A percentile compares a stretch with the other conserved stretches of the same genome.
Evolutionary conservation across 2,888 invertebrate genomes (phyloP).

Genomic region (Platynereis dumerilii): DNA sequence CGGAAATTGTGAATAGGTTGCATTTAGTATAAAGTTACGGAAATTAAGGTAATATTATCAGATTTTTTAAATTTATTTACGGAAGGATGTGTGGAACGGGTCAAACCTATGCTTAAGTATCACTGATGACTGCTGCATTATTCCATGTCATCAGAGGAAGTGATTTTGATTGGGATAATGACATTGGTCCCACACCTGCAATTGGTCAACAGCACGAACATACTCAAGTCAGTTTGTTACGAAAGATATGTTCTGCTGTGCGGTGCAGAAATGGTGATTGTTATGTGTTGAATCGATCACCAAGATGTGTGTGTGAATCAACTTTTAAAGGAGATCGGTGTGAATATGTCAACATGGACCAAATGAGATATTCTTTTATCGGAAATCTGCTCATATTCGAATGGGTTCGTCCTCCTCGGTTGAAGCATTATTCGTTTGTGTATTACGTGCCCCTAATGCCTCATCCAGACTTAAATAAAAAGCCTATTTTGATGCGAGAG

Average conservation of each 20-base stretch:
- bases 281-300: constrained; percentile 9
- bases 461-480: constrained; percentile 18
- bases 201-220: neutral
- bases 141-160: neutral
- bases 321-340: constrained; percentile 26
- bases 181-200: no score
- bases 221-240: constrained; percentile 9
- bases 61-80: no score
- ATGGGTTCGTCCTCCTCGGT: constrained; percentile 32
- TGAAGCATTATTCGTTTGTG: constrained; percentile 33
- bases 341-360: constrained; percentile 26
- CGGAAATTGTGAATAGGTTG: no score
- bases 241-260: constrained; percentile 9
- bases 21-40: no score
- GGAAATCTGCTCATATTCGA: constrained; percentile 33
- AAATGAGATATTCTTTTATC: constrained; percentile 18
- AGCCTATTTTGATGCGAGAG: constrained; percentile 26
- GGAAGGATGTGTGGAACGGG: no score
- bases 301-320: constrained; percentile 18
- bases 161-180: neutral
- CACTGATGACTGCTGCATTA: constrained; percentile 1
- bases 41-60: no score
- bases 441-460: constrained; percentile 26
- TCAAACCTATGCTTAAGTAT: neutral
- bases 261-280: constrained; percentile 22